A percentile compares a stretch with the other conserved stretches of the same genome.
These are phyloP conservation scores for Notechis scutatus DNA, from an alignment of 2,113 vertebrate genomes.

Conservation along the genomic window DNA sequence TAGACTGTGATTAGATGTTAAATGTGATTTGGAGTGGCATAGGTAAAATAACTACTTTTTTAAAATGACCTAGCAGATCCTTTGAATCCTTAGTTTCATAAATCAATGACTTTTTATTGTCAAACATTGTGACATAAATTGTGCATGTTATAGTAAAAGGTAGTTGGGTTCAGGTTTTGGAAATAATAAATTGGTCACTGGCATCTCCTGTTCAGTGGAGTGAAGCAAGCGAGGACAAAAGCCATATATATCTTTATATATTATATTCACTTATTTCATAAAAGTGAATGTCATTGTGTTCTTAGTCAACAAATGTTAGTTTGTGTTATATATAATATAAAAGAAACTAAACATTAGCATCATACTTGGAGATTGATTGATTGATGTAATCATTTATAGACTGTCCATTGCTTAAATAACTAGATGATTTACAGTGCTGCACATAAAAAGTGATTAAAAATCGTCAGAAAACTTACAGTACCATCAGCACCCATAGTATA, in stretches of 20 bases:
- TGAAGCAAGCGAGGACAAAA: neutral
- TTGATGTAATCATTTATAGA: neutral
- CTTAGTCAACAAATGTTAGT: neutral
- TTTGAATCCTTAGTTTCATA: slow-evolving; percentile 33
- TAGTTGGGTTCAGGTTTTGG: neutral
- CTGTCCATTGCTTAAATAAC: neutral
- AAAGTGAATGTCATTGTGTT: too few relatives aligned
- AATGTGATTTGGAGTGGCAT: neutral
- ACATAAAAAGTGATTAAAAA: neutral
- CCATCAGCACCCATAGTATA: neutral
- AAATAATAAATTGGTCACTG: neutral
- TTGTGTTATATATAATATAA: neutral
- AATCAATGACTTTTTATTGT: neutral
- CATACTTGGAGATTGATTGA: neutral
- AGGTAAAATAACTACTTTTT: neutral
- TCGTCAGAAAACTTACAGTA: neutral
- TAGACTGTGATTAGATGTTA: neutral
- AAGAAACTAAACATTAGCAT: neutral
- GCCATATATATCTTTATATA: neutral
- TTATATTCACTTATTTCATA: too few relatives aligned
- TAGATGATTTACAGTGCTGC: neutral
- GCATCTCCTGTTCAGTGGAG: neutral
- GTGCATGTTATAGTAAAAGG: neutral
- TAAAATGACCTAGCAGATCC: neutral
- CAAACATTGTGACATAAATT: slow-evolving; percentile 31